These are phyloP conservation scores for Holacanthella duospinosa DNA, from an alignment of 2,888 invertebrate genomes.

Conservation along the genomic window DNA sequence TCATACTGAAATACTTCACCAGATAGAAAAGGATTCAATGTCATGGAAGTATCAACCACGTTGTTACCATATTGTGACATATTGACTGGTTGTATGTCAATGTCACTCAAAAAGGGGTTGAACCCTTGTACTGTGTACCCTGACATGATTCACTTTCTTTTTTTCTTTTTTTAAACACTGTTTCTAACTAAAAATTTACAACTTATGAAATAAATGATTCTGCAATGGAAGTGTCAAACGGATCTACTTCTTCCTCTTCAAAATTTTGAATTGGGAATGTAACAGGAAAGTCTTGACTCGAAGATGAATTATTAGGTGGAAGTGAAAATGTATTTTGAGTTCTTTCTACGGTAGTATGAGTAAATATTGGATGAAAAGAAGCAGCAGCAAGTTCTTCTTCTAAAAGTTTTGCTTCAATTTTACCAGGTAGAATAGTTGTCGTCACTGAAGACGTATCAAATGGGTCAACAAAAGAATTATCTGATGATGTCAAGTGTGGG, in stretches of 20 bases:
- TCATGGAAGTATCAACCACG: background rate
- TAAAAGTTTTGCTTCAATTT: conserved; percentile 64
- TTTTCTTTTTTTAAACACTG: conserved; percentile 50
- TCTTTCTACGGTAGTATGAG: background rate
- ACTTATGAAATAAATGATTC: conserved; percentile 10
- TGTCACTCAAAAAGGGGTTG: conserved; percentile 52
- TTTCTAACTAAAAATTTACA: too few relatives aligned
- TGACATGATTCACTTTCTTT: conserved; percentile 42
- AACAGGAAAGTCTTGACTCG: background rate
- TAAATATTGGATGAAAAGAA: conserved; percentile 9
- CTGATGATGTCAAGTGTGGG: conserved; percentile 7
- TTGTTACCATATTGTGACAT: background rate
- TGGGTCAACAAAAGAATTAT: conserved; percentile 50
- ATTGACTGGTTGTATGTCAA: conserved; percentile 40
- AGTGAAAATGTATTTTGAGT: conserved; percentile 5
- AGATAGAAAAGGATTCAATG: background rate
- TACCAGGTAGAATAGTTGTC: conserved; percentile 56
- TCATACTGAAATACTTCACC: conserved; percentile 9
- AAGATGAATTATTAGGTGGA: conserved; percentile 8
- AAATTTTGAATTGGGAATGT: conserved; percentile 43
- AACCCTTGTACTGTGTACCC: conserved; percentile 22
- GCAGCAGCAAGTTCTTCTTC: conserved; percentile 55
- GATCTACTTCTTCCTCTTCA: conserved; percentile 50
- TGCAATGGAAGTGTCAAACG: conserved; percentile 76
- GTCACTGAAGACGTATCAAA: conserved; percentile 68